Evolutionary conservation across 2,797 vertebrate species (phyloP), one percentile per base, ranked within the genome.

Genomic region (Falco peregrinus): DNA sequence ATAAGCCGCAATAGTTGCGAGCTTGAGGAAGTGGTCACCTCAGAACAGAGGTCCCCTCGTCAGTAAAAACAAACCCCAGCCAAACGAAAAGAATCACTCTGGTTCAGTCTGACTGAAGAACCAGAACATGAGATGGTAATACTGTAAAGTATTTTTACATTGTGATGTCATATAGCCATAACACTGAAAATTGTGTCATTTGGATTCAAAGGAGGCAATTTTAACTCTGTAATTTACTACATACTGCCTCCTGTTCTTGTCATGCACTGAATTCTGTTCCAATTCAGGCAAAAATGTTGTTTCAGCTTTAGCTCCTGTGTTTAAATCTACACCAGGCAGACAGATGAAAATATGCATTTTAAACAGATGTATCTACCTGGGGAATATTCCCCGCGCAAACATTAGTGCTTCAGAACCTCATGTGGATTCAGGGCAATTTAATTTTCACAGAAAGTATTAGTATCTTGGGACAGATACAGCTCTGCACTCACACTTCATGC

Each of bases 281-380:
- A 37, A 50, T 95, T 95, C 70, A 87, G 56, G 47, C 53, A 93
- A 94, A 96, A 81, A 87, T 56, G 22, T 92, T 96, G 68, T 87
- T 95, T 96, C 67, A 53, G 37, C 90, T 60, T 87, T 90, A 79
- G 90, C 54, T 90, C 63, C 59, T 57, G 56, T 74, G 51, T 93
- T 95, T 95, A 90, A 96, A 91, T 82, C n/a, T 91, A 53, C 50
- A 22, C 29, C 37, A 82, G 51, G 63, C 83, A 93, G 68, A 79
- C 60, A 37, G 67, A 84, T 90, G 83, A 96, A 94, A 95, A 87
- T 51, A 89, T 94, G 80, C 88, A 94, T 96, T 92, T 95, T 96
- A 96, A 97, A 90, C 50, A 90, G 83, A 69, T 53, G 10, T 92
- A 60, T 90, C 74, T 86, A 77, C 56, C 89, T 82, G 45, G 83